phyloP scores from a whole-genome alignment of 2,113 vertebrate genomes.

The Cryptotis parvus region DNA sequence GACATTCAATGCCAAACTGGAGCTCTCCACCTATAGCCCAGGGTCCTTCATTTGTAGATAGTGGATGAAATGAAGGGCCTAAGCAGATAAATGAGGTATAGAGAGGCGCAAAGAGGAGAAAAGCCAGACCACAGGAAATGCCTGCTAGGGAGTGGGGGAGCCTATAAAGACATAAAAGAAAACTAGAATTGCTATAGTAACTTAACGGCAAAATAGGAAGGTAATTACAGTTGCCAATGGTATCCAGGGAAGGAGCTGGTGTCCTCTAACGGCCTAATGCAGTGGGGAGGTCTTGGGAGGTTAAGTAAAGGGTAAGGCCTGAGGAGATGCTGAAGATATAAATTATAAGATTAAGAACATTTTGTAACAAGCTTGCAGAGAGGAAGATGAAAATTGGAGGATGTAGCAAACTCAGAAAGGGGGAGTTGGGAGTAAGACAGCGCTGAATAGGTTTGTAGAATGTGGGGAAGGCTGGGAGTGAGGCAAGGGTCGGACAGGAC shows the following conservation, averaged over 20 bases:
- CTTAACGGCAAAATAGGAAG: not conserved
- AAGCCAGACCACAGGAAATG: not conserved
- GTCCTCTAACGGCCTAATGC: not conserved
- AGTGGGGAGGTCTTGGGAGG: too few species aligned
- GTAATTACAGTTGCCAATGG: too few species aligned
- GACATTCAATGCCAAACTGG: not conserved
- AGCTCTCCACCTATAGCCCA: not conserved
- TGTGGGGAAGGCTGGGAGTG: not conserved
- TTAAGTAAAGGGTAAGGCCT: not conserved
- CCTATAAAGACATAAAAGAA: not conserved
- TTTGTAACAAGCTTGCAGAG: not conserved
- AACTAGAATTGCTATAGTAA: not conserved
- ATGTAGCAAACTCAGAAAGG: not conserved
- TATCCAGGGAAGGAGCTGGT: not conserved
- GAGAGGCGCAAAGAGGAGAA: not conserved
- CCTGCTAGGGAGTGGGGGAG: not conserved
- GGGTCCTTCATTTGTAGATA: not conserved
- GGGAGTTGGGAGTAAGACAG: not conserved
- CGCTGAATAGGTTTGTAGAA: not conserved
- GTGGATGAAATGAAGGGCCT: not conserved
- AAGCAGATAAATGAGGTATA: not conserved
- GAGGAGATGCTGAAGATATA: not conserved
- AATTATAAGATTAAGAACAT: not conserved
- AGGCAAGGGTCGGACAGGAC: not conserved
- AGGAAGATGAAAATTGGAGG: not conserved